Base-by-base conservation (phyloP, 1,140 invertebrate genomes). In the Sogatella furcifera region DNA sequence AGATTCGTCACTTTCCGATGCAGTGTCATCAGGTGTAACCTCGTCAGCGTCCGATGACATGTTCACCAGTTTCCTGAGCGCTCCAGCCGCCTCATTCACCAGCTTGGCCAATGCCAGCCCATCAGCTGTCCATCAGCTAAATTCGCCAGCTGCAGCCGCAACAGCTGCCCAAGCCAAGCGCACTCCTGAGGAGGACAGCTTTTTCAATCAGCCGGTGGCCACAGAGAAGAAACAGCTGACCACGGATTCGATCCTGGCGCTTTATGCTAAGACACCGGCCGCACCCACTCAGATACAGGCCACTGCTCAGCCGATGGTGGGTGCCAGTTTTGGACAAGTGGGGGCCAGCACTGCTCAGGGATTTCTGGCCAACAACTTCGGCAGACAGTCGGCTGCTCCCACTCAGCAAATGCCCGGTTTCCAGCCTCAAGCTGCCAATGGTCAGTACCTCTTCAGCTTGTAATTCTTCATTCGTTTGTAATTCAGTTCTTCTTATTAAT, bases 201-300 rank as follows among this genome's bases (percentile, higher is more conserved):
- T 95, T 76, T 95, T 94, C 69, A 91, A 89, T 74, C 90, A 93
- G 72, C 80, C 81, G 42, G 28, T 60, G 34, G 78, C 84, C 66
- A 84, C 85, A 64, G 84, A 87, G 66, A 87, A 85, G 63, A 84
- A 83, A 60, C 91, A 92, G 76, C 77, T 95, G 73, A 92, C 90
- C 22, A 96, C 93, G 75, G 92, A 95, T 69, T 95, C 92, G 70
- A 96, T 97, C 74, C 76, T 97, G 70, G 92, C 92, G 5, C 72
- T 96, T 31, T 97, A 95, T 73, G 87, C 85, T 63, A 88, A 82
- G 67, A 77, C 78, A 11, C 80, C 80, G 5, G 24, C 24, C n/a
- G n/a, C n/a, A n/a, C n/a, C n/a, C n/a, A n/a, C n/a, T n/a, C n/a
- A n/a, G n/a, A n/a, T n/a, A 28, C 66, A 70, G 15, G 15, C 44